Conservation (phyloP, 2,113 vertebrate species). For the Limnothrissa miodon region DNA sequence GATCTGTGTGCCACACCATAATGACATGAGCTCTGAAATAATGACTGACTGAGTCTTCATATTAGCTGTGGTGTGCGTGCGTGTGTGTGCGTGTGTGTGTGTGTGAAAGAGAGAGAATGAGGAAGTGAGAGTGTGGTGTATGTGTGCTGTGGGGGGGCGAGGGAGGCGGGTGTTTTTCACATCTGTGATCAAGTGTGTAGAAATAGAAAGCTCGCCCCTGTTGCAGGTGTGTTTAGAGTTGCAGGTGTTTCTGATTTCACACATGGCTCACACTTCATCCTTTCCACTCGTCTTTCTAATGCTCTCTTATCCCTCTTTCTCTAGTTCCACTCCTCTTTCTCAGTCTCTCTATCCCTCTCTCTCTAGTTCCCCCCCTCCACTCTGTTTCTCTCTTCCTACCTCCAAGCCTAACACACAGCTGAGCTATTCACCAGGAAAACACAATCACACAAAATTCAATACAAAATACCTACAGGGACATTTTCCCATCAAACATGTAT, state of each 20-base stretch:
- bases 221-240: background rate
- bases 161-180: background rate
- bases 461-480: background rate
- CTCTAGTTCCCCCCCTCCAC: background rate
- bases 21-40: background rate
- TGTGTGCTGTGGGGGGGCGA: background rate
- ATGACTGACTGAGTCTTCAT: background rate
- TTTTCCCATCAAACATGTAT: background rate
- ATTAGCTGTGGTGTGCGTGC: background rate
- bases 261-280: background rate
- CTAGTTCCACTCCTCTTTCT: background rate
- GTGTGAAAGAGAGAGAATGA: background rate
- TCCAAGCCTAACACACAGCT: background rate
- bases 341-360: background rate
- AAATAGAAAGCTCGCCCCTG: background rate
- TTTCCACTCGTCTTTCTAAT: background rate
- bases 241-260: background rate
- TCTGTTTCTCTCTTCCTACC: background rate
- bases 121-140: background rate
- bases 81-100: conserved; percentile 20
- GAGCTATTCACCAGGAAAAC: conserved; percentile 5
- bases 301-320: background rate
- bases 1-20: background rate
- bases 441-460: conserved; percentile 9
- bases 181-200: background rate